Percentiles rank a stretch among this genome's conserved stretches.
phyloP scores from a whole-genome alignment of 1,140 invertebrate species.

The Lepidostoma basale region DNA sequence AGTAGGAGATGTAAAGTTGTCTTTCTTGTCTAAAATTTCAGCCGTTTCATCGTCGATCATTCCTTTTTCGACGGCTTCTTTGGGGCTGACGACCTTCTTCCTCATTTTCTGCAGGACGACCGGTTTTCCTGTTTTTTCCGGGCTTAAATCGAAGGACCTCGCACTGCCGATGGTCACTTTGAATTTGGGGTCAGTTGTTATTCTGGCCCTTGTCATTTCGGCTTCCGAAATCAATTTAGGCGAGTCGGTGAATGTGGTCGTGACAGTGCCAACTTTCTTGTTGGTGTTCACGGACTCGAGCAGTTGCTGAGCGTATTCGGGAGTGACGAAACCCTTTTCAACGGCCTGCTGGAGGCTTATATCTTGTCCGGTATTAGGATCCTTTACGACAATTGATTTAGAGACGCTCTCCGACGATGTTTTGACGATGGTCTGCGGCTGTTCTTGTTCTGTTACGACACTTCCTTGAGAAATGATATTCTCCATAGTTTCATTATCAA shows the following conservation, averaged over 20 bases:
- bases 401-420: slow-evolving; percentile 42
- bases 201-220: slow-evolving; percentile 64
- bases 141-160: slow-evolving; percentile 57
- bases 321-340: slow-evolving; percentile 59
- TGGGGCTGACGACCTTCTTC: slow-evolving; percentile 72
- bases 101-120: slow-evolving; percentile 79
- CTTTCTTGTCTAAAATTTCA: slow-evolving; percentile 66
- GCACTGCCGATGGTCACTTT: slow-evolving; percentile 68
- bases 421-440: slow-evolving; percentile 42
- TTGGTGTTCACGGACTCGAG: slow-evolving; percentile 35
- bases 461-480: slow-evolving; percentile 46
- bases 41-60: slow-evolving; percentile 78
- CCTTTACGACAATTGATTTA: slow-evolving; percentile 49
- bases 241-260: slow-evolving; percentile 14
- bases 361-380: slow-evolving; percentile 60
- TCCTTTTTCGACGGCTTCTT: slow-evolving; percentile 74
- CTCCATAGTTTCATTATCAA: slow-evolving; percentile 61
- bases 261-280: slow-evolving; percentile 21
- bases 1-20: slow-evolving; percentile 61
- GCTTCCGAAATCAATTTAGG: slow-evolving; percentile 42
- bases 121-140: slow-evolving; percentile 68
- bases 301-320: slow-evolving; percentile 50
- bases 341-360: slow-evolving; percentile 62
- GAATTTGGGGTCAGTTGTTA: slow-evolving; percentile 72
- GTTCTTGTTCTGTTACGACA: slow-evolving; percentile 45